These are phyloP conservation scores for Liparis tanakae DNA, from an alignment of 2,797 vertebrate species.

Conservation along the genomic window DNA sequence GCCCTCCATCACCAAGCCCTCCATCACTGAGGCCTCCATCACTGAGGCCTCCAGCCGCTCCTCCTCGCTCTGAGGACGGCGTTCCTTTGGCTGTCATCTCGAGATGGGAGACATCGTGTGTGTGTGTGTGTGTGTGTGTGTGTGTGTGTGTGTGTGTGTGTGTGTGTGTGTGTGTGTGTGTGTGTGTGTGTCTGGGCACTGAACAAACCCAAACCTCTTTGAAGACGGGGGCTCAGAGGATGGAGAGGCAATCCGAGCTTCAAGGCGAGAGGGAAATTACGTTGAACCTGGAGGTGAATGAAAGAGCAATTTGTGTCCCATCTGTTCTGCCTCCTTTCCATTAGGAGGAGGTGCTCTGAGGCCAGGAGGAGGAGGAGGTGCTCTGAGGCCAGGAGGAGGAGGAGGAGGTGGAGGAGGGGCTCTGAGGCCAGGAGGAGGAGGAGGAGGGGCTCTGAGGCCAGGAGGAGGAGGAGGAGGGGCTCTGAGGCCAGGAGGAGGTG, in stretches of 20 bases:
- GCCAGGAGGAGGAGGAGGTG: slow-evolving; percentile 78
- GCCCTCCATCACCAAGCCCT: too few species aligned
- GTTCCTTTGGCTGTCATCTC: slow-evolving; percentile 37
- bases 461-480: too few species aligned
- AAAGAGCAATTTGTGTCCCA: slow-evolving; percentile 88
- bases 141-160: slow-evolving; percentile 15
- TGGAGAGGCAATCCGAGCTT: slow-evolving; percentile 85
- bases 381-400: slow-evolving; percentile 78
- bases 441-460: too few species aligned
- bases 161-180: slow-evolving; percentile 32
- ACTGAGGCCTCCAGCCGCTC: slow-evolving; percentile 50
- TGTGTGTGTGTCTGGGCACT: slow-evolving; percentile 62
- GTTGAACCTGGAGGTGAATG: slow-evolving; percentile 86
- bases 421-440: slow-evolving; percentile 77
- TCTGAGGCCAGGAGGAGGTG: too few species aligned
- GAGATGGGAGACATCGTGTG: slow-evolving; percentile 24
- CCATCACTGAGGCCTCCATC: too few species aligned
- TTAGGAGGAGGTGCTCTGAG: slow-evolving; percentile 83
- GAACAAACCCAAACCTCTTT: slow-evolving; percentile 84
- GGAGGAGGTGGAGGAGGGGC: slow-evolving; percentile 77
- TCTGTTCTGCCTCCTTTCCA: slow-evolving; percentile 87
- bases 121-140: slow-evolving; percentile 18
- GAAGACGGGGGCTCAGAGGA: slow-evolving; percentile 87
- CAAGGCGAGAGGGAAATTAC: slow-evolving; percentile 85
- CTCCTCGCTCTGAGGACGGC: slow-evolving; percentile 21